Evolutionary conservation across 2,113 vertebrate species (phyloP), one percentile per base, ranked within the genome.

Genomic region (Pseudopodoces humilis): DNA sequence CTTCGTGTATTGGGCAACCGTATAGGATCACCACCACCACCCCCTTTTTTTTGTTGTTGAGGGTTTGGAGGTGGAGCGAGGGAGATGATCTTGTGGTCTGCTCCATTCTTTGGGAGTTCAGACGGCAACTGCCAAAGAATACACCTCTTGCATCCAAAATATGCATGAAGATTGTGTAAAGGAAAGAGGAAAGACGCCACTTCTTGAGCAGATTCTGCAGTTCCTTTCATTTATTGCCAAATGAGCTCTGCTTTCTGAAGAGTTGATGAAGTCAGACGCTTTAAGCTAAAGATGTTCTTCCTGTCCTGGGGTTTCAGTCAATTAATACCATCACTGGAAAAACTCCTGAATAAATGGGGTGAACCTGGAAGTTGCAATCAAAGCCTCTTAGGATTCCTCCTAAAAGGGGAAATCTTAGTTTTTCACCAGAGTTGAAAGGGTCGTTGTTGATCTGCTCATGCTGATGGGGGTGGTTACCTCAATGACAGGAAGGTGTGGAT

Each of bases 131-230:
- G 91, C 86, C 86, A 92, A 96, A 85, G 78, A 87, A 87, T 65
- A 91, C 62, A 94, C 77, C 49, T 87, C 91, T 86, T 44, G 2
- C 37, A 58, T 91, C 74, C 74, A 79, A 92, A 95, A 84, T 91
- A 91, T 71, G 89, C 65, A 28, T 37, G 37, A 37, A 85, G 70
- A 79, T 68, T 68, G 49, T 82, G 49, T 72, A 79, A 71, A 86
- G 56, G 55, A 58, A 69, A 60, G 70, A 44, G 31, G 25, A 17
- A 78, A 81, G 43, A 6, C 23, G 30, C 31, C 2, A 0, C 55
- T 92, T 69, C 19, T 62, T 1, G 1, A 67, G 46, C 27, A 67
- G 71, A 59, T 60, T 60, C 58, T 58, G 44, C 25, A 20, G n/a
- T 88, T 86, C 44, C 49, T 96, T 84, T 95, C 13, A 58, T 84